Conservation (phyloP, 2,797 vertebrate genomes). For the Pithecia hirsuta region DNA sequence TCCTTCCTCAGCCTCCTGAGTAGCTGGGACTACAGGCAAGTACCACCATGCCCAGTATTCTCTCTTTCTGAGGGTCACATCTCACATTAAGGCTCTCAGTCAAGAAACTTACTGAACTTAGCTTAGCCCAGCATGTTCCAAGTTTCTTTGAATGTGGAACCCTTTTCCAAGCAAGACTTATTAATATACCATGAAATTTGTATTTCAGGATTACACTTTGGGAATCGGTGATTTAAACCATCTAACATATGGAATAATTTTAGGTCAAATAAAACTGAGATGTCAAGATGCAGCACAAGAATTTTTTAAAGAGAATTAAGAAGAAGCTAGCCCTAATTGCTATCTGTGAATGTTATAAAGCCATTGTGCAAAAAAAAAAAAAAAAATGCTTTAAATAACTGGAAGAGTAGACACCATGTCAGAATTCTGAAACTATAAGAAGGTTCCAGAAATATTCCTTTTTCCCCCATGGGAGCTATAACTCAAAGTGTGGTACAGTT, state of each 20-base stretch:
- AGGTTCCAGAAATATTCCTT: background rate
- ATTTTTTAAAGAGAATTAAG: background rate
- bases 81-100: background rate
- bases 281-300: background rate
- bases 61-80: background rate
- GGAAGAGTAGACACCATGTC: background rate
- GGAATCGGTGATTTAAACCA: background rate
- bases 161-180: background rate
- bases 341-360: background rate
- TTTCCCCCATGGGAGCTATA: background rate
- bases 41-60: too few species aligned
- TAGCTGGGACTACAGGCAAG: too few species aligned
- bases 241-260: background rate
- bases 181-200: background rate
- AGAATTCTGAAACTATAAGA: background rate
- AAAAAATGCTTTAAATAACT: background rate
- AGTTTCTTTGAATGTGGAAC: background rate
- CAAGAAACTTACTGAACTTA: background rate
- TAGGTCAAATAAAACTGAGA: background rate
- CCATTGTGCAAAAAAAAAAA: background rate
- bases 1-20: too few species aligned
- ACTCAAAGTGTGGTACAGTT: background rate
- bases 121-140: background rate
- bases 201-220: background rate
- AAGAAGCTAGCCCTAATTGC: background rate